phyloP scores from a whole-genome alignment of 2,113 vertebrate species.

The Lepus europaeus region DNA sequence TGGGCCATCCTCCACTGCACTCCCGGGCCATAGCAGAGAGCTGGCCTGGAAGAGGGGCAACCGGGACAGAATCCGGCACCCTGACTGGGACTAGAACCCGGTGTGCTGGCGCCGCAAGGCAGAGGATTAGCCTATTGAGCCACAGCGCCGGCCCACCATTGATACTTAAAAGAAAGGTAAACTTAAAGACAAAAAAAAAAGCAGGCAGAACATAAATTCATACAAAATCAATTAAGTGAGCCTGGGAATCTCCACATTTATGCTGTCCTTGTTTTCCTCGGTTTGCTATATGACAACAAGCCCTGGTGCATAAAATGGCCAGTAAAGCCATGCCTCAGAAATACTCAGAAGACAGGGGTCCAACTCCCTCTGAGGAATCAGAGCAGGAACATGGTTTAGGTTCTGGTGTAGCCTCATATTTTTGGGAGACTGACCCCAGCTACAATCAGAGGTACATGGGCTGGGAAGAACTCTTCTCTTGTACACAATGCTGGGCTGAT shows the following conservation, averaged over 20 bases:
- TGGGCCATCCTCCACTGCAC: no score
- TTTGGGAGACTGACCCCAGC: not conserved
- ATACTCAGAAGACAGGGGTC: not conserved
- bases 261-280: conserved; percentile 1
- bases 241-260: not conserved
- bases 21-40: no score
- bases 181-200: conserved; percentile 12
- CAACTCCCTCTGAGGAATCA: not conserved
- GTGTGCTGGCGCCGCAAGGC: no score
- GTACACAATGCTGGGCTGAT: not conserved
- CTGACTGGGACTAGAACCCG: no score
- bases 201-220: not conserved
- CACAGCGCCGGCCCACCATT: not conserved
- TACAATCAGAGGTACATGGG: not conserved
- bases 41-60: no score
- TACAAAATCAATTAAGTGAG: not conserved
- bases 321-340: not conserved
- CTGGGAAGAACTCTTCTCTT: not conserved
- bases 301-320: not conserved
- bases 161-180: not conserved
- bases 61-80: no score
- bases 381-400: not conserved
- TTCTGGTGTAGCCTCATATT: not conserved
- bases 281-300: not conserved
- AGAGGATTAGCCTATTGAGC: no score